Evolutionary conservation across 2,113 vertebrate species (phyloP), one percentile per base, ranked within the genome.

Genomic region (Heloderma charlesbogerti): DNA sequence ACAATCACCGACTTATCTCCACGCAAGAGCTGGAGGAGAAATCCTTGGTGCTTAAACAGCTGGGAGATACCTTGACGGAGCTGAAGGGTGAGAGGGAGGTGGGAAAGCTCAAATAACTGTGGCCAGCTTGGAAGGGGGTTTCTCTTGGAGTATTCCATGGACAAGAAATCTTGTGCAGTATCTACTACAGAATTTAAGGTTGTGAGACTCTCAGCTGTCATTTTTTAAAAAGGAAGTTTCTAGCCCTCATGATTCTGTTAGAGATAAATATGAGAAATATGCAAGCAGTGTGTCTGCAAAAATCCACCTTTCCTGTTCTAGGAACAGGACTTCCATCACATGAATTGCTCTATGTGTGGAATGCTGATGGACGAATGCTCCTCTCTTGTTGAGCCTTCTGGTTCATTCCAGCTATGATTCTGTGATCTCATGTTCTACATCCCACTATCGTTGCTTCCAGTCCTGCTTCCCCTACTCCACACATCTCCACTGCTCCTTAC

Each of bases 21-120:
- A 98, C 97, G 90, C 98, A 99, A 82, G 99, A 99, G 96, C 97
- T 99, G 97, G 99, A 99, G 97, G 99, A 99, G 97, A 99, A 99
- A 96, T 97, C 98, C 0, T 94, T 97, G 43, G 97, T 99, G 95
- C 97, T 99, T 88, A 98, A 98, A 94, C 98, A 98, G 93, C 98
- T 99, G 9, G 99, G 99, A 94, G 99, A 99, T 96, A 99, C 98
- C 0, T 97, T 99, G 93, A 99, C 98, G 0, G 99, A 99, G 45
- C 98, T 99, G 80, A 99, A 99, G 95, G 99, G 99, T 99, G 97
- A 98, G 98, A 67, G 93, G 34, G 74, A 37, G 97, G 40, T 51
- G 15, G 57, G 45, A 29, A 25, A 31, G 29, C 74, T 90, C n/a
- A 89, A 8, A 45, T 63, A 45, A 84, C 54, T 43, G 4, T 10